Percentiles rank a stretch among this genome's conserved stretches.
Conservation (phyloP, 2,113 vertebrate species). For the Ursus arctos region DNA sequence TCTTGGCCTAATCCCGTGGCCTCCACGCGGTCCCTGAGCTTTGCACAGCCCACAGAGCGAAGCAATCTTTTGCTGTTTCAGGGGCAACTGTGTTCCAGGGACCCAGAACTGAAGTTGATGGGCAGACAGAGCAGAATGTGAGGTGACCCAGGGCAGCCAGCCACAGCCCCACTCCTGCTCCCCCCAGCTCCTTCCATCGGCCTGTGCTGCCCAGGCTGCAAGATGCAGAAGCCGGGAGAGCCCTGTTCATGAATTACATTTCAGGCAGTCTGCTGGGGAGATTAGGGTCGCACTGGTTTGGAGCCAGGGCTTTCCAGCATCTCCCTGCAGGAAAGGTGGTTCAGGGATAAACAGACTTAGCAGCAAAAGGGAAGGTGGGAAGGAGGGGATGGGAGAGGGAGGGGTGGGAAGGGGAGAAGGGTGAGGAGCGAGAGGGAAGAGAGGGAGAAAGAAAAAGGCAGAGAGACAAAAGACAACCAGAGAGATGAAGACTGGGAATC, state of each 20-base stretch:
- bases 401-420: accelerated
- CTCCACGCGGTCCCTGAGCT: accelerated
- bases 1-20: accelerated
- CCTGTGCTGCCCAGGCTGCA: not conserved
- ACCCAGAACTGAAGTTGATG: not conserved
- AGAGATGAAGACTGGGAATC: not conserved
- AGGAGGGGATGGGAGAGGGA: accelerated
- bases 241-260: not conserved
- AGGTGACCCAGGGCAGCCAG: not conserved
- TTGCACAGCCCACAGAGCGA: not conserved
- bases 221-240: not conserved
- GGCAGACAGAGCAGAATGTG: not conserved
- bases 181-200: not conserved
- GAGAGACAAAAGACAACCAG: not conserved
- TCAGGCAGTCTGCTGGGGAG: not conserved
- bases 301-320: not conserved
- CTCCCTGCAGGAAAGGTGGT: not conserved
- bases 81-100: not conserved
- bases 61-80: not conserved
- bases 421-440: not conserved
- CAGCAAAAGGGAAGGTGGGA: not conserved
- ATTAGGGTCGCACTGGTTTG: not conserved
- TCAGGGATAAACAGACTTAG: not conserved
- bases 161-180: not conserved
- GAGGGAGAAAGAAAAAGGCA: not conserved